Evolutionary conservation across 2,113 vertebrate genomes (phyloP).

Genomic region (Pluvianellus socialis): DNA sequence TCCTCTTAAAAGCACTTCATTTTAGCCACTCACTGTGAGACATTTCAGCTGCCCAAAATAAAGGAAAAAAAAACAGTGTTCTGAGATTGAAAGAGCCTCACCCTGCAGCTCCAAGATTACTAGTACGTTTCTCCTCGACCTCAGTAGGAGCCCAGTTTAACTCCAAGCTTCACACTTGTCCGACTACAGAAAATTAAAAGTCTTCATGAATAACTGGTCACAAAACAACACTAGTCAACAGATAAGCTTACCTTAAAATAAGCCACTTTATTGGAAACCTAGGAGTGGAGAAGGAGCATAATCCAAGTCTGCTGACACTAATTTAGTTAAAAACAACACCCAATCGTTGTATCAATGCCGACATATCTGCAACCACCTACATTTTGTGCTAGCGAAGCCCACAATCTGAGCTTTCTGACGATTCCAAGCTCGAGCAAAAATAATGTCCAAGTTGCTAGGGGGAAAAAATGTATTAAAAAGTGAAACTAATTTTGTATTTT

Average conservation of each 20-base stretch:
- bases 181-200: background rate
- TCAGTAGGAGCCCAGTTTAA: background rate
- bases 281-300: background rate
- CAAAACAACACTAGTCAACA: background rate
- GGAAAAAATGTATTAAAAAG: background rate
- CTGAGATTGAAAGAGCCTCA: background rate
- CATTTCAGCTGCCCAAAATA: background rate
- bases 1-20: background rate
- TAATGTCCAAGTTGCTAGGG: slow-evolving; percentile 19
- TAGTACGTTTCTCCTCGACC: background rate
- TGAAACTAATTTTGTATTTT: background rate
- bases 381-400: slow-evolving; percentile 26
- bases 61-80: background rate
- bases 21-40: background rate
- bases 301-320: background rate
- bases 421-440: slow-evolving; percentile 20
- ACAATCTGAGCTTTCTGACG: slow-evolving; percentile 9
- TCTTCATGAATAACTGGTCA: background rate
- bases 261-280: background rate
- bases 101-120: background rate
- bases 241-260: background rate
- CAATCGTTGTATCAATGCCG: background rate
- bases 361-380: slow-evolving; percentile 39
- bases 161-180: background rate
- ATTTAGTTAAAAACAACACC: slow-evolving; percentile 8